A percentile compares a stretch with the other conserved stretches of the same genome.
Conservation (phyloP, 2,797 vertebrate species). For the Paramormyrops hopkinsi region DNA sequence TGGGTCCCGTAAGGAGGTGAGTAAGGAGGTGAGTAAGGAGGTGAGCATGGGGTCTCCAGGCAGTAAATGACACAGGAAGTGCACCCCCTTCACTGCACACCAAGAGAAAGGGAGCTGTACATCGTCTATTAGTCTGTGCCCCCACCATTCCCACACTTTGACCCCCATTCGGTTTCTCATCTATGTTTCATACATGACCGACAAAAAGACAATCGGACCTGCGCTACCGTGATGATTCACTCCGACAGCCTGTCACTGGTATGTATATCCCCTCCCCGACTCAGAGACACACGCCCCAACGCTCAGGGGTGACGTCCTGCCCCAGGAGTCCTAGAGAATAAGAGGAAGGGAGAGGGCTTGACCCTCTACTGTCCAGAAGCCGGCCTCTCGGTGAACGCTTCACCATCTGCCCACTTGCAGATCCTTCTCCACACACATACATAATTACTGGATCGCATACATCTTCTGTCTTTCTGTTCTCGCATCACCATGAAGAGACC, state of each 20-base stretch:
- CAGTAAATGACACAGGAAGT: not conserved
- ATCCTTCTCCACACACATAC: not conserved
- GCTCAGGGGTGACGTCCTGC: not conserved
- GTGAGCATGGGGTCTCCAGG: not conserved
- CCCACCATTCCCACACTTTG: not conserved
- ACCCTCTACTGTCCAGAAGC: not conserved
- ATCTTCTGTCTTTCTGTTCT: not conserved
- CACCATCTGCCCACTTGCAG: conserved; percentile 2
- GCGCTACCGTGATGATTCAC: not conserved
- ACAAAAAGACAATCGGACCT: not conserved
- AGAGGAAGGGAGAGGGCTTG: not conserved
- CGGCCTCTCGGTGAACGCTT: not conserved
- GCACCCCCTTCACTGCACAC: not conserved
- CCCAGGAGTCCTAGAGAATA: not conserved
- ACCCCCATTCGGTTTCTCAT: not conserved
- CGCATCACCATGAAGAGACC: not conserved
- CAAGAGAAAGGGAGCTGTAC: not conserved
- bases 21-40: not conserved
- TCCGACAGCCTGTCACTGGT: not conserved
- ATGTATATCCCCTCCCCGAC: not conserved
- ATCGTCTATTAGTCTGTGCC: not conserved
- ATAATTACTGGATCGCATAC: not conserved
- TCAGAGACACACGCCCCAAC: not conserved
- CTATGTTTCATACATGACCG: not conserved
- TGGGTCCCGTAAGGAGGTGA: not conserved